phyloP scores from a whole-genome alignment of 2,797 vertebrate species.

The Amblyraja radiata region DNA sequence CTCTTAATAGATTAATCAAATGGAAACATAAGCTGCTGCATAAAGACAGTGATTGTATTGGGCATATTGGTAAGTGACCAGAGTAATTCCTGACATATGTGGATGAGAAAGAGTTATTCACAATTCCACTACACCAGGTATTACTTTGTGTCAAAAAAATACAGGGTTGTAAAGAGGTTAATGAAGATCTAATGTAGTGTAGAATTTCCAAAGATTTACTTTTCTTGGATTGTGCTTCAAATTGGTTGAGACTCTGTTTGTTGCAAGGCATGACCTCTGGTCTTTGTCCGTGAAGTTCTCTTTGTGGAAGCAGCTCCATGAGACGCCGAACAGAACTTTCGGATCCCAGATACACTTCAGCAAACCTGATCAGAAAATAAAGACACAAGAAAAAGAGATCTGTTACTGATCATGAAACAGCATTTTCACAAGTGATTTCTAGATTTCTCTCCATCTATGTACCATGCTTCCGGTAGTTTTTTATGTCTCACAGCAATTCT shows the following conservation, averaged over 20 bases:
- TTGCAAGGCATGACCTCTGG: conserved; percentile 80
- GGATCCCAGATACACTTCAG: conserved; percentile 80
- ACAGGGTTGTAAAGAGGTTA: conserved; percentile 20
- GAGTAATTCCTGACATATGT: not conserved
- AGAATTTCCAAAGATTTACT: conserved; percentile 62
- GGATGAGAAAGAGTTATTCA: conserved; percentile 23
- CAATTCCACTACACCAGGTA: conserved; percentile 39
- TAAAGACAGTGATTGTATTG: conserved; percentile 2
- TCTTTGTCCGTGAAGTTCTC: conserved; percentile 75
- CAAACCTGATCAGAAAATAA: conserved; percentile 59
- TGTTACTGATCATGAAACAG: not conserved
- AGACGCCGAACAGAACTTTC: conserved; percentile 76
- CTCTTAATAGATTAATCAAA: conserved; percentile 27
- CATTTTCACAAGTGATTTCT: not conserved
- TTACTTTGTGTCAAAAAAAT: not conserved
- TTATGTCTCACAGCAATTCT: not conserved
- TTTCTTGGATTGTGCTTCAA: conserved; percentile 83
- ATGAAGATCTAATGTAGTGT: conserved; percentile 36
- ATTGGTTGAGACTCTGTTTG: conserved; percentile 73
- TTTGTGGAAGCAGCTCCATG: conserved; percentile 74
- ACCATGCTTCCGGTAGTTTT: not conserved
- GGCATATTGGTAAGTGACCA: conserved; percentile 9
- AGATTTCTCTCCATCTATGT: not conserved
- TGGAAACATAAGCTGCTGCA: conserved; percentile 1
- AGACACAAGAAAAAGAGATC: not conserved